Base-by-base conservation (phyloP, 2,888 invertebrate genomes). In the Blastobasis lacticolella region DNA sequence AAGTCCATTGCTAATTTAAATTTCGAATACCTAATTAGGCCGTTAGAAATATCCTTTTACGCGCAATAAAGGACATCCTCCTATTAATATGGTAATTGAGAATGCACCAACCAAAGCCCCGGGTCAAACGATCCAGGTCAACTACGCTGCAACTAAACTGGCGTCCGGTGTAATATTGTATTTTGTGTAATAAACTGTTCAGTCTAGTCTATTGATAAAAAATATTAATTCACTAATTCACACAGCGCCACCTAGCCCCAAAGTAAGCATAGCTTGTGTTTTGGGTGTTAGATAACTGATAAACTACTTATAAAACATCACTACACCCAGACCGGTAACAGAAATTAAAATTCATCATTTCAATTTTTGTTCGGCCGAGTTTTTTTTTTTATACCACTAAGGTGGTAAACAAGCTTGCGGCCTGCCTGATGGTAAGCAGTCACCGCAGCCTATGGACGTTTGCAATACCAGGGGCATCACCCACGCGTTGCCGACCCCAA, bases 81-180 rank as follows among this genome's bases (percentile, higher is more conserved):
- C 48, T 48, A 41, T 48, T 41, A 48, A 6, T 41, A 48, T 48
- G 41, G 5, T 48, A 48, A 48, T 48, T 48, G 6, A 41, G n/a
- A 36, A 38, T 48, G 42, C 48, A 37, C 47, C 38, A 47, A 38
- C 47, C 48, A 48, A 42, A 42, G 42, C 42, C 23, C 45, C 49
- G 44, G 52, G 52, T 52, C 49, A 52, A 52, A 40, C 44, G 48
- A n/a, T 49, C 37, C 38, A n/a, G 44, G 44, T 40, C 49, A 49
- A 49, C 46, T 52, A 49, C 37, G n/a, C 10, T 38, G 4, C 45
- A 36, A 36, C 37, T 45, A 1, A 4, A n/a, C n/a, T 8, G 9
- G 1, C 7, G 9, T 9, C 42, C n/a, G 9, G 10, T 42, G 5
- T 42, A n/a, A 42, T 10, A 42, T n/a, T 42, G 10, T n/a, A 9